phyloP scores from a whole-genome alignment of 2,888 invertebrate species.

The Erpobdella octoculata region DNA sequence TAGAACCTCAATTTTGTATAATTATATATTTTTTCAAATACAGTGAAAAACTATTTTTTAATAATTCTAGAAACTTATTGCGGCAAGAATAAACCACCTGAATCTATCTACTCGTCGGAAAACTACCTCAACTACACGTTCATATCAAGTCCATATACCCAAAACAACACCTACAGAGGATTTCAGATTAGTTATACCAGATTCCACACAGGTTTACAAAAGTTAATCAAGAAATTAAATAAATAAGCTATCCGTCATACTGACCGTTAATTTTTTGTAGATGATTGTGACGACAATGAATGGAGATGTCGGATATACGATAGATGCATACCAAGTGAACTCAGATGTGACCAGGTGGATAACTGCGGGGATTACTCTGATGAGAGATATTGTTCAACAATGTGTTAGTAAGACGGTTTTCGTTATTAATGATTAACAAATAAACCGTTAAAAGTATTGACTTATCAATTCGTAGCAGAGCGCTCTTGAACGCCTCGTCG shows the following conservation, averaged over 20 bases:
- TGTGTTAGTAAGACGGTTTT: not conserved
- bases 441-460: not conserved
- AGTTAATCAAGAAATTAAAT: too few relatives aligned
- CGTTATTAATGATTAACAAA: not conserved
- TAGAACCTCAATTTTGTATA: too few relatives aligned
- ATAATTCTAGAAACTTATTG: constrained; percentile 18
- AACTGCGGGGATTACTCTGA: constrained; percentile 27
- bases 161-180: not conserved
- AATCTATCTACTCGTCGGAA: constrained; percentile 17
- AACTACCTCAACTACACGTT: constrained; percentile 16
- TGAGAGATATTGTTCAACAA: constrained; percentile 13
- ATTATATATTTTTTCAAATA: too few relatives aligned
- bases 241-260: too few relatives aligned
- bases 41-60: too few relatives aligned
- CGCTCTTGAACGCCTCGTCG: too few relatives aligned
- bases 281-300: constrained; percentile 10
- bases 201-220: constrained; percentile 16
- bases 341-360: constrained; percentile 11
- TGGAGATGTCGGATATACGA: not conserved
- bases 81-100: not conserved
- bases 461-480: too few relatives aligned
- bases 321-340: constrained; percentile 17
- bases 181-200: constrained; percentile 19
- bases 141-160: not conserved
- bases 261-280: not conserved